Evolutionary conservation across 2,797 vertebrate species (phyloP).

Genomic region (Cryptoblepharus egeriae): DNA sequence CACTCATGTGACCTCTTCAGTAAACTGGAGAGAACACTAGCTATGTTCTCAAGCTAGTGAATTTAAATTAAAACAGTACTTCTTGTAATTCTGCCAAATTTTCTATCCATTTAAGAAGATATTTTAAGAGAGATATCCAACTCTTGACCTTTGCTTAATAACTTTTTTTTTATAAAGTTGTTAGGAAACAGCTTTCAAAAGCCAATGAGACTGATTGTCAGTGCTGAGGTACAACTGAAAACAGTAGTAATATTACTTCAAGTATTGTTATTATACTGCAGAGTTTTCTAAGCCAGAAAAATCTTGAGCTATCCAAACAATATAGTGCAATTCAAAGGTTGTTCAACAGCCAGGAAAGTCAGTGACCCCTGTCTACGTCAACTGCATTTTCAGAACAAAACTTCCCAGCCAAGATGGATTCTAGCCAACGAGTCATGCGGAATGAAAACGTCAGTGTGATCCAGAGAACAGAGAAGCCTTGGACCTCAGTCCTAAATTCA

Average conservation of each 20-base stretch:
- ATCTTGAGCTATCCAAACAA: background rate
- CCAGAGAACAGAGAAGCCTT: background rate
- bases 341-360: background rate
- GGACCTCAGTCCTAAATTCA: background rate
- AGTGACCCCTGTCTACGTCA: background rate
- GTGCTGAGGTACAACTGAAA: background rate
- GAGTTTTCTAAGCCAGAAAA: background rate
- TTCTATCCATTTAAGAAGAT: conserved; percentile 57
- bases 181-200: conserved; percentile 55
- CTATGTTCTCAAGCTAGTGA: conserved; percentile 21
- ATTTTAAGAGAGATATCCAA: conserved; percentile 49
- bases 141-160: conserved; percentile 58
- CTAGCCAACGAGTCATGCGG: background rate
- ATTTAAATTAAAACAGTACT: conserved; percentile 40
- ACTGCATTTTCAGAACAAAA: conserved; percentile 8
- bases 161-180: conserved; percentile 52
- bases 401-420: background rate
- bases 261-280: background rate
- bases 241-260: background rate
- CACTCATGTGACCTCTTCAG: conserved; percentile 12
- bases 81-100: conserved; percentile 52
- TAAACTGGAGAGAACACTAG: no score
- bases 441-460: background rate
- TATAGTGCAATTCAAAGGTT: background rate
- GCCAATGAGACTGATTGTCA: conserved; percentile 30